These are phyloP conservation scores for Zonitis immaculata DNA, from an alignment of 2,888 invertebrate genomes.

Conservation along the genomic window DNA sequence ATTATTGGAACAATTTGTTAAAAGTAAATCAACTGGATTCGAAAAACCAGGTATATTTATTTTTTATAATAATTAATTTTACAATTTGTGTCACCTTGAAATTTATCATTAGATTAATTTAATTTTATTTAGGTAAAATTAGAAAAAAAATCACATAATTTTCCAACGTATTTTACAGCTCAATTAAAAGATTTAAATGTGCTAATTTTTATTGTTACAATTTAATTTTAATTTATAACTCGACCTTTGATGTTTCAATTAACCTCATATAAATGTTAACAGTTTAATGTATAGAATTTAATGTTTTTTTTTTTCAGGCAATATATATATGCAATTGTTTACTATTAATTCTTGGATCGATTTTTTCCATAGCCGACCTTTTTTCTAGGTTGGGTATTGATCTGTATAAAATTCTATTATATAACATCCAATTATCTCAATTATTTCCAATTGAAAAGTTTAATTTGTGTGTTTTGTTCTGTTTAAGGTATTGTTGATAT, in stretches of 20 bases:
- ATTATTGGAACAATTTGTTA: constrained; percentile 84
- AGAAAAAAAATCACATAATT: too few species aligned
- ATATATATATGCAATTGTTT: not conserved
- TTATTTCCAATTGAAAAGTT: not conserved
- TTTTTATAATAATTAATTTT: constrained; percentile 25
- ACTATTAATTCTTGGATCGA: not conserved
- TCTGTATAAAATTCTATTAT: too few species aligned
- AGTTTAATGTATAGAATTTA: not conserved
- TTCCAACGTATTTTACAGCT: too few species aligned
- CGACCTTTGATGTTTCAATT: not conserved
- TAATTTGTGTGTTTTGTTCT: constrained; percentile 3
- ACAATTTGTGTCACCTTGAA: not conserved
- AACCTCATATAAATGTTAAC: not conserved
- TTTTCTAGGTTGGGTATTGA: too few species aligned
- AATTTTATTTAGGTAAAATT: too few species aligned
- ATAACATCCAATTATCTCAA: not conserved
- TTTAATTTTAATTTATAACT: not conserved
- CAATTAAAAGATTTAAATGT: too few species aligned
- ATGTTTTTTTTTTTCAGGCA: not conserved
- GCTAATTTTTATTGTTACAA: too few species aligned
- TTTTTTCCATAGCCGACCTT: too few species aligned
- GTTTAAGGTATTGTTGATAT: constrained; percentile 43
- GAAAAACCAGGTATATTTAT: constrained; percentile 81
- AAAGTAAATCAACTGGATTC: constrained; percentile 87
- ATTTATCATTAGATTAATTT: not conserved